Conservation (phyloP, 2,797 vertebrate species). For the Karalla daura region DNA sequence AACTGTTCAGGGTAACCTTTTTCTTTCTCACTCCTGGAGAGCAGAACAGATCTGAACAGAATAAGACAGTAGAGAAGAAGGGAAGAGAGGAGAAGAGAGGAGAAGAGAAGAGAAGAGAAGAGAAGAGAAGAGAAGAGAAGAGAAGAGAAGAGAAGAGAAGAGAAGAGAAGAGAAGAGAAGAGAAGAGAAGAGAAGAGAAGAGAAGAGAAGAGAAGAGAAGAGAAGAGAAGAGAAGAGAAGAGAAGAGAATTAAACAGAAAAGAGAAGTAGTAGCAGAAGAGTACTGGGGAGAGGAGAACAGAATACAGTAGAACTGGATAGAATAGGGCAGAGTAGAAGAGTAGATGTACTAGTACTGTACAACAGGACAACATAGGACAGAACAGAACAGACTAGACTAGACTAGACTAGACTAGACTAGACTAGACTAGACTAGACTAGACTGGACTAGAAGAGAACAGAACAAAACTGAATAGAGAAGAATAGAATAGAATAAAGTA, state of each 20-base stretch:
- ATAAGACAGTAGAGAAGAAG: slow-evolving; percentile 1
- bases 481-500: slow-evolving; percentile 5
- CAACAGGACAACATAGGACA: too few relatives aligned
- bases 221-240: not conserved
- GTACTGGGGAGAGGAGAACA: not conserved
- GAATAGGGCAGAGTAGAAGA: too few relatives aligned
- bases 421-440: slow-evolving; percentile 1
- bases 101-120: slow-evolving; percentile 8
- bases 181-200: not conserved
- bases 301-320: too few relatives aligned
- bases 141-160: slow-evolving; percentile 4
- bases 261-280: too few relatives aligned
- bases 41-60: not conserved
- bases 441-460: not conserved
- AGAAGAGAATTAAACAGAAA: slow-evolving; percentile 6
- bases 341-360: too few relatives aligned
- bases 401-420: too few relatives aligned
- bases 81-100: slow-evolving; percentile 1
- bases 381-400: slow-evolving; percentile 4
- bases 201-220: slow-evolving; percentile 5
- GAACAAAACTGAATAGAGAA: slow-evolving; percentile 4
- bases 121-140: not conserved
- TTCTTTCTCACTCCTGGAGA: slow-evolving; percentile 10
- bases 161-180: not conserved
- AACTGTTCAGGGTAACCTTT: slow-evolving; percentile 47